phyloP scores from a whole-genome alignment of 2,888 invertebrate genomes.

The Phortica okadai region DNA sequence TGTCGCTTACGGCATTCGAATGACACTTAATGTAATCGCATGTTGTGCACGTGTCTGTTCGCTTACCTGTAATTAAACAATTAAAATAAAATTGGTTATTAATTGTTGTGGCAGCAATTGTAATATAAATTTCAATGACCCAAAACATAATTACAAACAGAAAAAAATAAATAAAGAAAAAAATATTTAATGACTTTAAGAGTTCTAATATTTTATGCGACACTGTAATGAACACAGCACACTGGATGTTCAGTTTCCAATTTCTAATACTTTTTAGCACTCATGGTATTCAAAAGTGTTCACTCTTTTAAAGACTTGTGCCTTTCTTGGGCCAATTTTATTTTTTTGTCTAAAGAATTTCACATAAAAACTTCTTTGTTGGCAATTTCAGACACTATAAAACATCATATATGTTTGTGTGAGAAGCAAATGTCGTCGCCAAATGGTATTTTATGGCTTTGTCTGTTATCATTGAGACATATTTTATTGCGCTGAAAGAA shows the following conservation, averaged over 20 bases:
- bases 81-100: background rate
- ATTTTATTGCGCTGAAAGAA: background rate
- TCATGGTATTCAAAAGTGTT: too few species aligned
- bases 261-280: too few species aligned
- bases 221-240: too few species aligned
- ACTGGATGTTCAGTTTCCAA: too few species aligned
- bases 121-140: background rate
- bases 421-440: background rate
- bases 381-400: too few species aligned
- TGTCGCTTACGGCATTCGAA: background rate
- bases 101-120: background rate
- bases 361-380: too few species aligned
- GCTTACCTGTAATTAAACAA: conserved; percentile 13
- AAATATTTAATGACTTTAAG: too few species aligned
- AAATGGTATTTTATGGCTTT: conserved; percentile 21
- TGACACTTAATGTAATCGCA: background rate
- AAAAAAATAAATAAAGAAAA: too few species aligned
- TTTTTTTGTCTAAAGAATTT: too few species aligned
- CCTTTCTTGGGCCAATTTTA: too few species aligned
- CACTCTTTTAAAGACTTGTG: too few species aligned
- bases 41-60: background rate
- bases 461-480: conserved; percentile 11
- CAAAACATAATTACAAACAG: background rate
- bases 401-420: background rate
- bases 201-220: too few species aligned